phyloP scores from a whole-genome alignment of 2,888 invertebrate genomes.

The Meloe dianella region DNA sequence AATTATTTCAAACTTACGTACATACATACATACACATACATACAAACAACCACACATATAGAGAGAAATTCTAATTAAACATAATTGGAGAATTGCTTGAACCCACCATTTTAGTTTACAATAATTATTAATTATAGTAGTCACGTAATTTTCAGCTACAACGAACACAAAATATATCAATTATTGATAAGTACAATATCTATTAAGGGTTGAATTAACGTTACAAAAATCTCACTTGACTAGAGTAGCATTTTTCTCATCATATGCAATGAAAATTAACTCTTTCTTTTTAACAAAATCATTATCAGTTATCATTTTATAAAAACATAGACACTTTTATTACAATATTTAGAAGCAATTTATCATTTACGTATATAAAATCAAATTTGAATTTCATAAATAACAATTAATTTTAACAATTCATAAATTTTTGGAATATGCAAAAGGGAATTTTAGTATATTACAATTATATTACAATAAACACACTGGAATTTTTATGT shows the following conservation, averaged over 20 bases:
- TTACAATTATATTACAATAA: conserved; percentile 11
- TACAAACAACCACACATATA: not conserved
- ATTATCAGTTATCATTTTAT: not conserved
- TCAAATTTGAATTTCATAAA: not conserved
- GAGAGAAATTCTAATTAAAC: not conserved
- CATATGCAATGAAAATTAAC: too few relatives aligned
- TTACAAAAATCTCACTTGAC: not conserved
- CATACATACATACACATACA: conserved; percentile 1
- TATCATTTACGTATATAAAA: not conserved
- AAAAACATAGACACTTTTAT: too few relatives aligned
- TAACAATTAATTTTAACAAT: conserved; percentile 6
- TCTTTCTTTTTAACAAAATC: too few relatives aligned
- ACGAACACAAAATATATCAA: conserved; percentile 6
- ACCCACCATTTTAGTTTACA: conserved; percentile 1
- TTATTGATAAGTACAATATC: not conserved
- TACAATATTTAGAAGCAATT: conserved; percentile 3
- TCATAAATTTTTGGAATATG: not conserved
- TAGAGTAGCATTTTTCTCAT: not conserved
- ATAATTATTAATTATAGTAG: not conserved
- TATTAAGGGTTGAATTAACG: too few relatives aligned
- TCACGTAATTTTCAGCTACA: not conserved
- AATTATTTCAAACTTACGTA: not conserved
- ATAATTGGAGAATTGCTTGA: not conserved
- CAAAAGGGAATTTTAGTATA: not conserved
- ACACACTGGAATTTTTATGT: conserved; percentile 23